Conservation (phyloP, 2,113 vertebrate species). For the Circaetus cinerascens region DNA sequence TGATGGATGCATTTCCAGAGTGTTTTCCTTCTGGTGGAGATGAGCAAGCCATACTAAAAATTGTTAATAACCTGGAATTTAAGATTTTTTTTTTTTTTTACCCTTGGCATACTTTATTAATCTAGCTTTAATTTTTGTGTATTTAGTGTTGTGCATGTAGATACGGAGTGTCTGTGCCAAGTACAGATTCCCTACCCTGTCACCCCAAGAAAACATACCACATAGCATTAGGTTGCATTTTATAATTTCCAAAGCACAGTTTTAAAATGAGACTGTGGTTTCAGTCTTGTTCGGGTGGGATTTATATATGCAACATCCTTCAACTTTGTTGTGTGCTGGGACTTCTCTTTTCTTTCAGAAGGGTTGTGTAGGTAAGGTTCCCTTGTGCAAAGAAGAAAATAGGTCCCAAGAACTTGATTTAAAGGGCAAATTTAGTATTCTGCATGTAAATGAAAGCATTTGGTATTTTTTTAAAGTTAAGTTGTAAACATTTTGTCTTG, state of each 20-base stretch:
- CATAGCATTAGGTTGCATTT: neutral
- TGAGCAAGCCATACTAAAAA: neutral
- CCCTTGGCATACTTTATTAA: neutral
- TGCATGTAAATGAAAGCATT: neutral
- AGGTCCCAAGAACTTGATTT: neutral
- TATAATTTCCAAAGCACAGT: neutral
- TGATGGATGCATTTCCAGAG: neutral
- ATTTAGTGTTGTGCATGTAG: neutral
- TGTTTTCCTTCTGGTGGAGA: constrained; percentile 11
- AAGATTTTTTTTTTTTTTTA: neutral
- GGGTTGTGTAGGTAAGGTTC: neutral
- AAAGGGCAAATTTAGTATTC: neutral
- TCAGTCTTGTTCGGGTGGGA: neutral
- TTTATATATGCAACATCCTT: neutral
- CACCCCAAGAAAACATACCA: neutral
- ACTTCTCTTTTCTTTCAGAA: neutral
- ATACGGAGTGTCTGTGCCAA: neutral
- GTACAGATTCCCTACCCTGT: neutral
- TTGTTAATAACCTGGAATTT: neutral
- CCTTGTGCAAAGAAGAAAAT: neutral
- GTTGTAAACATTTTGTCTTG: constrained; percentile 58
- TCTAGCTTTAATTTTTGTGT: constrained; percentile 1
- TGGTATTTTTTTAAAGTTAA: constrained; percentile 11
- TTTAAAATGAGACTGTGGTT: neutral
- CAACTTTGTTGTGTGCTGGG: neutral